Percentiles rank a stretch among this genome's conserved stretches.
phyloP scores from a whole-genome alignment of 2,797 vertebrate species.

The Cirrhinus mrigala region DNA sequence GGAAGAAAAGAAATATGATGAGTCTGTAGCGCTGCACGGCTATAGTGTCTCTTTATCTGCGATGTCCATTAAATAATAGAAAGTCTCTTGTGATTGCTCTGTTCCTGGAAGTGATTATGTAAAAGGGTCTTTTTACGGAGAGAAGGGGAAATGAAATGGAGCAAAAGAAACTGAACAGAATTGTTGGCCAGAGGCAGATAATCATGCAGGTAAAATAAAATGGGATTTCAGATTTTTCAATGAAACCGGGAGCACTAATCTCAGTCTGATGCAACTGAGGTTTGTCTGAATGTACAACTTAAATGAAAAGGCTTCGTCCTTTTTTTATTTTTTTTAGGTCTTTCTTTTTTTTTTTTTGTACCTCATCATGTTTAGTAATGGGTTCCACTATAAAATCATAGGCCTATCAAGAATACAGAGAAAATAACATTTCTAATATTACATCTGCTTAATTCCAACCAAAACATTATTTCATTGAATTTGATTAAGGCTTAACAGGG shows the following conservation, averaged over 20 bases:
- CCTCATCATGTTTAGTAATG: conserved; percentile 42
- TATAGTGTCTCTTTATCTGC: conserved; percentile 52
- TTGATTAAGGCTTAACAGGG: conserved; percentile 13
- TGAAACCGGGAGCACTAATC: conserved; percentile 25
- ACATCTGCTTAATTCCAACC: conserved; percentile 34
- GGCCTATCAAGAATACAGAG: conserved; percentile 15
- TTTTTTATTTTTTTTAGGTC: neutral
- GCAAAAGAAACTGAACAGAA: conserved; percentile 41
- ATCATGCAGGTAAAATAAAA: conserved; percentile 57
- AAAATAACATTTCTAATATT: conserved; percentile 14
- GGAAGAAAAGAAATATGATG: conserved; percentile 65
- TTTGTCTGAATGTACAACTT: conserved; percentile 13
- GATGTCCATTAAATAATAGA: conserved; percentile 66
- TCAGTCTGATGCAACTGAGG: conserved; percentile 30
- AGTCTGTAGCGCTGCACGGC: conserved; percentile 26
- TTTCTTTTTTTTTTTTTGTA: neutral
- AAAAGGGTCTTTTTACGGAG: conserved; percentile 37
- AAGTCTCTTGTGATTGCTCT: conserved; percentile 58
- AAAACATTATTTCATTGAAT: conserved; percentile 21
- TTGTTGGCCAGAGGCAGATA: conserved; percentile 45
- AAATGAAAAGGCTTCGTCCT: conserved; percentile 29
- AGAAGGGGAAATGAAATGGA: conserved; percentile 39
- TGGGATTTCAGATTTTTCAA: conserved; percentile 28
- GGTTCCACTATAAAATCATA: conserved; percentile 40
- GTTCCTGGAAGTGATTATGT: conserved; percentile 57